Evolutionary conservation across 2,888 invertebrate species (phyloP).

Genomic region (Conistra vaccinii): DNA sequence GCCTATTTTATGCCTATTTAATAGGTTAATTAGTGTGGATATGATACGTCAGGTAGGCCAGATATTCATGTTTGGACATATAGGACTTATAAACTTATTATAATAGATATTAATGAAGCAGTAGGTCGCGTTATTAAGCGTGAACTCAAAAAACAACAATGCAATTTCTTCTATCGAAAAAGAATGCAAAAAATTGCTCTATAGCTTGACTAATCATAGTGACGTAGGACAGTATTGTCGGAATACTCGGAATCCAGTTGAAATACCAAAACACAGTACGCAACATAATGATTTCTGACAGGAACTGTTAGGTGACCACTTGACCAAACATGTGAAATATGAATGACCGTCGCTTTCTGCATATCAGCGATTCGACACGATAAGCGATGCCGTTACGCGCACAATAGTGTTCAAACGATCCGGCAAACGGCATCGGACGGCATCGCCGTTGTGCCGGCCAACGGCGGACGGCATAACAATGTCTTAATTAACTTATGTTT

Average conservation of each 20-base stretch:
- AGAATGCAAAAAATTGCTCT: constrained; percentile 13
- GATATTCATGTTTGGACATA: not conserved
- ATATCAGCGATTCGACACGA: constrained; percentile 77
- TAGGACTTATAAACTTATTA: constrained; percentile 5
- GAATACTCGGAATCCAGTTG: constrained; percentile 36
- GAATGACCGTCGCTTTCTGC: constrained; percentile 70
- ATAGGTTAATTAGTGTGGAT: not conserved
- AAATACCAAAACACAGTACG: constrained; percentile 47
- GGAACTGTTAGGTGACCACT: constrained; percentile 72
- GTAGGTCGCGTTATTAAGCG: constrained; percentile 5
- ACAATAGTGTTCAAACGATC: constrained; percentile 74
- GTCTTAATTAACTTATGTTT: constrained; percentile 63
- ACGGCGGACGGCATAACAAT: constrained; percentile 64
- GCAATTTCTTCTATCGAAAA: constrained; percentile 4
- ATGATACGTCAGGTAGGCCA: not conserved
- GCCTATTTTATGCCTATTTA: not conserved
- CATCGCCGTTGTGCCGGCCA: constrained; percentile 3
- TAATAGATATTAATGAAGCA: constrained; percentile 31
- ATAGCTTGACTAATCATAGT: constrained; percentile 21
- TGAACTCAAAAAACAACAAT: constrained; percentile 27
- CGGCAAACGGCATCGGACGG: constrained; percentile 65
- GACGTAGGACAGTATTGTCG: constrained; percentile 10
- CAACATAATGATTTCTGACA: constrained; percentile 58
- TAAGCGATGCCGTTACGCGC: constrained; percentile 75
- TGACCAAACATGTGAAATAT: constrained; percentile 74